Evolutionary conservation across 2,888 invertebrate species (phyloP).

Genomic region (Cosmia trapezina): DNA sequence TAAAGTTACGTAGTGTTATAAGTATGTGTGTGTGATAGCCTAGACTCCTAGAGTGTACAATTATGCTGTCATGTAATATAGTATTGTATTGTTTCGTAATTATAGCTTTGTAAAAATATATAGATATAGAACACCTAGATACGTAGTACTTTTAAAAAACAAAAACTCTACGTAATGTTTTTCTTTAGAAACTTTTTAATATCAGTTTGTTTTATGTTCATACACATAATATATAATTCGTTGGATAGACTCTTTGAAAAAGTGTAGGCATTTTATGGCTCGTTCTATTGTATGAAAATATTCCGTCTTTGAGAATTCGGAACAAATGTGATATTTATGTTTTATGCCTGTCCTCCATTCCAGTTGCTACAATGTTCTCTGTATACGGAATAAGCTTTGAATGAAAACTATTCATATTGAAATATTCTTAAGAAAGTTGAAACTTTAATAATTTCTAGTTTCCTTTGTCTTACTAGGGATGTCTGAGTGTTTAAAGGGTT

Average conservation of each 20-base stretch:
- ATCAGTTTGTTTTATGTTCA: neutral
- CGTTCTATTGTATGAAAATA: slow-evolving; percentile 33
- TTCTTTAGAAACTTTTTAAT: neutral
- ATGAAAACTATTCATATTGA: slow-evolving; percentile 39
- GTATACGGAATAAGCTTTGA: slow-evolving; percentile 28
- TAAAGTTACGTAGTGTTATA: neutral
- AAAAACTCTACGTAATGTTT: neutral
- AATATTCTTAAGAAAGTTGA: slow-evolving; percentile 19
- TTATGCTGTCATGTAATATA: neutral
- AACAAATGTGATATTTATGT: slow-evolving; percentile 45
- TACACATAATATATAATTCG: neutral
- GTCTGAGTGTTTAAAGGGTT: neutral
- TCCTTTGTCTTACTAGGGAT: slow-evolving; percentile 6
- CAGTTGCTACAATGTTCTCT: slow-evolving; percentile 27
- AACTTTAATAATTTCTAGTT: slow-evolving; percentile 21
- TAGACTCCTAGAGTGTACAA: neutral
- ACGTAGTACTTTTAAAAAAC: neutral
- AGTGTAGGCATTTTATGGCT: slow-evolving; percentile 21
- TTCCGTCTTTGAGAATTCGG: slow-evolving; percentile 30
- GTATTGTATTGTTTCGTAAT: neutral
- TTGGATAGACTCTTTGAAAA: neutral
- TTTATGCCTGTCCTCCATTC: slow-evolving; percentile 32
- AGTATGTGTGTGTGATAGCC: neutral
- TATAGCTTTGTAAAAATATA: neutral
- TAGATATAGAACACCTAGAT: neutral